Percentiles rank a stretch among this genome's conserved stretches.
phyloP scores from a whole-genome alignment of 2,113 vertebrate species.

The Paraplagusia blochii region DNA sequence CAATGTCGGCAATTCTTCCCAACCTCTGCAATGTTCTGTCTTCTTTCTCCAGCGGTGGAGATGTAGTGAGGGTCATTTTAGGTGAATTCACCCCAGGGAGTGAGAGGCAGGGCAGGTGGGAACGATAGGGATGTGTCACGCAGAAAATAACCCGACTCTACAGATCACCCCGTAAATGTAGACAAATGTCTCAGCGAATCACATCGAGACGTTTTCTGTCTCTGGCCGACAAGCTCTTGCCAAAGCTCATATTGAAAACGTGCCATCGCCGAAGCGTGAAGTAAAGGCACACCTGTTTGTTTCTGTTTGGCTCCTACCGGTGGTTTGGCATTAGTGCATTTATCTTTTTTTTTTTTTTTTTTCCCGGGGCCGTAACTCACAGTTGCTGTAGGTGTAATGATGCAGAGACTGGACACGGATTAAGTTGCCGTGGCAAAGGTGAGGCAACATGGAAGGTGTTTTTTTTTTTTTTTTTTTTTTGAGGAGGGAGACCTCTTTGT shows the following conservation, averaged over 20 bases:
- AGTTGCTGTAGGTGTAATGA: conserved; percentile 35
- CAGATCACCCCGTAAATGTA: conserved; percentile 11
- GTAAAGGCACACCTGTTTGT: conserved; percentile 61
- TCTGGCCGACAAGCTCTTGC: not conserved
- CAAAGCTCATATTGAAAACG: not conserved
- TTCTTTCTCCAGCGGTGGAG: not conserved
- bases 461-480: no score
- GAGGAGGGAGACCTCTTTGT: not conserved
- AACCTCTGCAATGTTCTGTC: conserved; percentile 28
- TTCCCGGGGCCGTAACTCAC: conserved; percentile 36
- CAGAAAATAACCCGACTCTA: conserved; percentile 35
- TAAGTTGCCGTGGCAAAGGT: conserved; percentile 27
- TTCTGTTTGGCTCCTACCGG: conserved; percentile 50
- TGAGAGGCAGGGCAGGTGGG: no score
- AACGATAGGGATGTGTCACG: conserved; percentile 12
- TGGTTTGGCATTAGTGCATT: conserved; percentile 42
- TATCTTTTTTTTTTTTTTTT: conserved; percentile 48
- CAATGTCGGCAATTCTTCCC: conserved; percentile 24
- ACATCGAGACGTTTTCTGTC: conserved; percentile 30
- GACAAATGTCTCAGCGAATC: conserved; percentile 33
- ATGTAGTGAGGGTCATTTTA: no score
- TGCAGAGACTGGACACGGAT: conserved; percentile 24
- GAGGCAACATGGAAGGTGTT: not conserved
- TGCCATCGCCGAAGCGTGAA: conserved; percentile 29
- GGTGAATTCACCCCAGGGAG: conserved; percentile 45